Conservation (phyloP, 2,888 invertebrate species). For the Epistrophe grossulariae region DNA sequence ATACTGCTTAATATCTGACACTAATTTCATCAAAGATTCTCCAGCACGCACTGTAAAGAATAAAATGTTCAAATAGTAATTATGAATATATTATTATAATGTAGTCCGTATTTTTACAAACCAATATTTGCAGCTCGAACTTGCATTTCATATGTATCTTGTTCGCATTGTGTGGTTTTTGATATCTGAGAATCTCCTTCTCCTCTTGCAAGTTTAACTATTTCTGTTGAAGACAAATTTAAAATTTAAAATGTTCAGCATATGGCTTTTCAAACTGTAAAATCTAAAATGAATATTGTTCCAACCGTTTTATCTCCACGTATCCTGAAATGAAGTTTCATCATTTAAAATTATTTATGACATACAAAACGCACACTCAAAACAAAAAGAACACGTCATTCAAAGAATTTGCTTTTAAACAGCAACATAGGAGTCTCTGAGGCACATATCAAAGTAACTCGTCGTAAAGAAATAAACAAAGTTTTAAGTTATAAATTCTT, state of each 20-base stretch:
- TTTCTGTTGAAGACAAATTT: constrained; percentile 87
- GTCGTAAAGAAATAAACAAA: neutral
- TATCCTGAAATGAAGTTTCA: constrained; percentile 49
- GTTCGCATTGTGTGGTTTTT: constrained; percentile 96
- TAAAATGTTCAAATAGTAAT: neutral
- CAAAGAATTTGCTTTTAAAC: constrained; percentile 32
- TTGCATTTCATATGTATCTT: constrained; percentile 98
- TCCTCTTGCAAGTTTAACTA: constrained; percentile 93
- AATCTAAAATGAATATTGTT: constrained; percentile 30
- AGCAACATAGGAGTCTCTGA: neutral
- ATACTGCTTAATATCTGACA: constrained; percentile 99
- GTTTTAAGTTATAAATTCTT: neutral
- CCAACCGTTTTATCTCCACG: constrained; percentile 67
- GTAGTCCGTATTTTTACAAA: constrained; percentile 76
- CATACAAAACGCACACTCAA: neutral
- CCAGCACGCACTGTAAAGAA: constrained; percentile 92
- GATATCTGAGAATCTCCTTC: constrained; percentile 96
- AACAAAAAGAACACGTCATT: constrained; percentile 42
- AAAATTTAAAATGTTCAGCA: neutral
- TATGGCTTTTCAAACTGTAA: constrained; percentile 56
- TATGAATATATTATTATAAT: neutral
- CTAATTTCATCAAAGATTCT: constrained; percentile 98
- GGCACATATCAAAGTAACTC: constrained; percentile 11
- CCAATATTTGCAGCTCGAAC: constrained; percentile 97
- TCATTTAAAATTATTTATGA: neutral